phyloP scores from a whole-genome alignment of 2,888 invertebrate species.

The Prenolepis imparis region DNA sequence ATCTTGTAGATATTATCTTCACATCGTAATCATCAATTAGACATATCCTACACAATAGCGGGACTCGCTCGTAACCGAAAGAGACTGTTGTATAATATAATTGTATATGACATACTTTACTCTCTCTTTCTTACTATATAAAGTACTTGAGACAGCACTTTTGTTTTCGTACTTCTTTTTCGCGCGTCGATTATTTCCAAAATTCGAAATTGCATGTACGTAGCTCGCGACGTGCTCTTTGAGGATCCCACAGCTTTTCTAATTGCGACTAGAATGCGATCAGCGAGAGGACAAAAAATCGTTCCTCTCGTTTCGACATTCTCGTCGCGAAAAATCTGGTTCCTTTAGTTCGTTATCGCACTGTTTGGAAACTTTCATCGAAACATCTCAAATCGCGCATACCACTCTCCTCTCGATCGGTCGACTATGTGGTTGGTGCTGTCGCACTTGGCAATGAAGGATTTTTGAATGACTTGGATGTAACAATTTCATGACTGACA shows the following conservation, averaged over 20 bases:
- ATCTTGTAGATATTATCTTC: conserved; percentile 71
- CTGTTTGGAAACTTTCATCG: conserved; percentile 58
- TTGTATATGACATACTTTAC: conserved; percentile 74
- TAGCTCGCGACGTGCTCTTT: conserved; percentile 74
- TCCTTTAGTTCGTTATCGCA: conserved; percentile 66
- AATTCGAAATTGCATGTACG: conserved; percentile 73
- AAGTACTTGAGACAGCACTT: conserved; percentile 53
- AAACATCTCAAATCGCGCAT: conserved; percentile 65
- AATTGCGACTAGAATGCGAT: conserved; percentile 48
- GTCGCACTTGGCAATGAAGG: not conserved
- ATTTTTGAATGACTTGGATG: not conserved
- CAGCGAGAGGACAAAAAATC: not conserved
- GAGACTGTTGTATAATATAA: conserved; percentile 79
- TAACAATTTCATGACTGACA: not conserved
- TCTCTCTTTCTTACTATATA: conserved; percentile 61
- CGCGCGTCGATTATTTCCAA: conserved; percentile 71
- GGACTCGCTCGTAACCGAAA: conserved; percentile 85
- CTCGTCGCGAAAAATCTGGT: conserved; percentile 47
- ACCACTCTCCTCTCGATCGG: conserved; percentile 56
- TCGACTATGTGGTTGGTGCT: not conserved
- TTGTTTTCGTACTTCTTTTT: conserved; percentile 53
- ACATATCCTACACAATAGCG: conserved; percentile 80
- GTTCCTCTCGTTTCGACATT: conserved; percentile 19
- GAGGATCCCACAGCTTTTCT: conserved; percentile 72
- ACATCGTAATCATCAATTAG: conserved; percentile 70